phyloP scores from a whole-genome alignment of 2,797 vertebrate genomes.

The Sebastes vulpes region DNA sequence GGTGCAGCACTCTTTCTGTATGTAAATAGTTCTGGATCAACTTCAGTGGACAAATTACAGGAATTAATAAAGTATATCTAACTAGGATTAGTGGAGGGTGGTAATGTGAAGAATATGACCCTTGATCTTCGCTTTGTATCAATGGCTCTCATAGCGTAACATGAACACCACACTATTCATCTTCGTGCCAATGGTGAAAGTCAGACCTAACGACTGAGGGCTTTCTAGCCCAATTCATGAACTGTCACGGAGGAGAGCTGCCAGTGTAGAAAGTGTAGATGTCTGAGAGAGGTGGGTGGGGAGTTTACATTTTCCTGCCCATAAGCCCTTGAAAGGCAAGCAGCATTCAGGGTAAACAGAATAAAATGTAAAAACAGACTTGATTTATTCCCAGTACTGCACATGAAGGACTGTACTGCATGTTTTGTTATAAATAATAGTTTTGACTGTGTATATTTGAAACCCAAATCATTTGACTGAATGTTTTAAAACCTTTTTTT shows the following conservation, averaged over 20 bases:
- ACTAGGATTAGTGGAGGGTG: background rate
- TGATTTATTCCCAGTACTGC: background rate
- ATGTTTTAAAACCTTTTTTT: background rate
- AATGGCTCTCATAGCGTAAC: conserved; percentile 30
- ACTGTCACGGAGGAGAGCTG: conserved; percentile 42
- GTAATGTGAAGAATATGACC: conserved; percentile 14
- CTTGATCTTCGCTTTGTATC: conserved; percentile 12
- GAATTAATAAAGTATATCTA: background rate
- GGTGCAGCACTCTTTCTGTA: background rate
- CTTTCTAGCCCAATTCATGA: conserved; percentile 50
- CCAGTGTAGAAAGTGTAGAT: background rate
- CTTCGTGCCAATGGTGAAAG: conserved; percentile 49
- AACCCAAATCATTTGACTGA: background rate
- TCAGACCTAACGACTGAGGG: conserved; percentile 52
- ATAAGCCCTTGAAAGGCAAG: conserved; percentile 19
- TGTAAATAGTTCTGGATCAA: background rate
- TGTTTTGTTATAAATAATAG: background rate
- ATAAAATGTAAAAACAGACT: background rate
- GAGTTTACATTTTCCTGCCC: background rate
- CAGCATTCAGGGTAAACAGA: conserved; percentile 10
- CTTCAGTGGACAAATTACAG: background rate
- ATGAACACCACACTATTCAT: conserved; percentile 38
- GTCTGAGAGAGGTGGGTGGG: background rate
- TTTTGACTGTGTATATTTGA: background rate
- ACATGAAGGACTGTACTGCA: background rate